Percentiles rank a stretch among this genome's conserved stretches.
These are phyloP conservation scores for Apotomis betuletana DNA, from an alignment of 2,888 invertebrate genomes.

Conservation along the genomic window DNA sequence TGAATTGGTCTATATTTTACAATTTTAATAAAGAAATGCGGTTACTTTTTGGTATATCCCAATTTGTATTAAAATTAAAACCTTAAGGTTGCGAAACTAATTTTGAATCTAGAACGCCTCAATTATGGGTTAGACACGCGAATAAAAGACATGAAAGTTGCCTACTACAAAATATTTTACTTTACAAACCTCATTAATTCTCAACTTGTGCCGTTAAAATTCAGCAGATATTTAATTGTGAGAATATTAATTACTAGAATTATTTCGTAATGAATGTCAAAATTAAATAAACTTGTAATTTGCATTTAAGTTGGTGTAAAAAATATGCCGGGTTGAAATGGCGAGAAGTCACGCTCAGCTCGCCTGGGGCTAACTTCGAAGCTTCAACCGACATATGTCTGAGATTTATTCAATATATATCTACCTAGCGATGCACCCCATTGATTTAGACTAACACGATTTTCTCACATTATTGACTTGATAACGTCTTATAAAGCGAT, in stretches of 20 bases:
- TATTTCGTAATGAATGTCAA: slow-evolving; percentile 27
- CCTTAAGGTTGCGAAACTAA: background rate
- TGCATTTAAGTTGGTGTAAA: slow-evolving; percentile 7
- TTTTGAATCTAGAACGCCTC: background rate
- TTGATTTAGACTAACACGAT: too few relatives aligned
- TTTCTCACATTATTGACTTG: too few relatives aligned
- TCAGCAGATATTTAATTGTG: slow-evolving; percentile 26
- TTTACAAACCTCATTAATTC: slow-evolving; percentile 15
- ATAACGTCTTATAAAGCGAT: too few relatives aligned
- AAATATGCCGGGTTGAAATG: slow-evolving; percentile 12
- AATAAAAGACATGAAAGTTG: slow-evolving; percentile 8
- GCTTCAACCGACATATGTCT: background rate
- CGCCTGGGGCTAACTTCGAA: background rate
- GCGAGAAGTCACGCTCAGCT: slow-evolving; percentile 14
- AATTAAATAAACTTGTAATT: slow-evolving; percentile 29
- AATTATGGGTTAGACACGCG: background rate
- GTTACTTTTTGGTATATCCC: too few relatives aligned
- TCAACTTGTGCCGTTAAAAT: slow-evolving; percentile 30
- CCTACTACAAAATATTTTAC: slow-evolving; percentile 1
- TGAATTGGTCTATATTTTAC: too few relatives aligned
- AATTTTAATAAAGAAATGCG: too few relatives aligned
- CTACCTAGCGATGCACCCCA: too few relatives aligned
- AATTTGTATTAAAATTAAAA: too few relatives aligned
- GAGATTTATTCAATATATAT: too few relatives aligned
- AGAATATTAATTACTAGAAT: slow-evolving; percentile 26